Conservation (phyloP, 2,113 vertebrate species). For the Zapus hudsonius region DNA sequence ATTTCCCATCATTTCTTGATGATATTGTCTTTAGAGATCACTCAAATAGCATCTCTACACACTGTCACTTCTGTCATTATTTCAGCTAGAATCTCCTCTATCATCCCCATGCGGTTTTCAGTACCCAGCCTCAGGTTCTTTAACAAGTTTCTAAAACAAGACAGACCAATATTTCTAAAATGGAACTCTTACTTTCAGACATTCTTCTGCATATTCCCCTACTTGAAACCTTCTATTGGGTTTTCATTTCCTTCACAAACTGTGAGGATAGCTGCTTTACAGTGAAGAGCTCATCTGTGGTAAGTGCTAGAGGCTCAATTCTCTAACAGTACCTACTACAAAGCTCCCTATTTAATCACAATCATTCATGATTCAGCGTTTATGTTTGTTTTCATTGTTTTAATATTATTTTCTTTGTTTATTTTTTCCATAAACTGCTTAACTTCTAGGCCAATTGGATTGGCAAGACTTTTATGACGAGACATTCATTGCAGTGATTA, state of each 20-base stretch:
- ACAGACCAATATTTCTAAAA: background rate
- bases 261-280: background rate
- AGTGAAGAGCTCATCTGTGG: too few species aligned
- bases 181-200: background rate
- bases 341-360: background rate
- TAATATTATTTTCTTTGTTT: too few species aligned
- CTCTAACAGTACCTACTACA: background rate
- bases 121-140: background rate
- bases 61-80: background rate
- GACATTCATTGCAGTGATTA: background rate
- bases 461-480: background rate
- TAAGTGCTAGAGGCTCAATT: background rate
- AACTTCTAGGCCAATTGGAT: background rate
- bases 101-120: background rate
- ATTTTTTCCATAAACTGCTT: background rate
- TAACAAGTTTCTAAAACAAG: background rate
- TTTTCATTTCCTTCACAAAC: background rate
- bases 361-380: background rate
- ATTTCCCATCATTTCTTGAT: background rate
- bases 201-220: background rate
- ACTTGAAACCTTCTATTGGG: background rate
- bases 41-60: background rate
- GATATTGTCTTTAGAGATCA: background rate
- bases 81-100: background rate
- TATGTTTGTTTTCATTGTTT: background rate